Percentiles rank a stretch among this genome's conserved stretches.
Conservation (phyloP, 2,113 vertebrate genomes). For the Python bivittatus region DNA sequence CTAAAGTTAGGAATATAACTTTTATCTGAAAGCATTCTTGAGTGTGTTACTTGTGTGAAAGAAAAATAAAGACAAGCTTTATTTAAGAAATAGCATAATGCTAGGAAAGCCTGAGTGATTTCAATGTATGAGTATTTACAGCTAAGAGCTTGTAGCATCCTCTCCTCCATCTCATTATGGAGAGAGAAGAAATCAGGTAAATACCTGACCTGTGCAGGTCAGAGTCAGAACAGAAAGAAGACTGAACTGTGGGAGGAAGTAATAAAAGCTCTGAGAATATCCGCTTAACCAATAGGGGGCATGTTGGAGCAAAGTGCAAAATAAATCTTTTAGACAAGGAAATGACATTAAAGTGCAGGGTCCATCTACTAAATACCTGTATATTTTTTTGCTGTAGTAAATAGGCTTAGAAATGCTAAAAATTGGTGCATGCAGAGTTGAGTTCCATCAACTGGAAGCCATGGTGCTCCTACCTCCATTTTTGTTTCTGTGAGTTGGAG, state of each 20-base stretch:
- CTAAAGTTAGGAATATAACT: neutral
- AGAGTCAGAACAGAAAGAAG: neutral
- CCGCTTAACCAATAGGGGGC: neutral
- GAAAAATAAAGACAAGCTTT: neutral
- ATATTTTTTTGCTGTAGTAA: neutral
- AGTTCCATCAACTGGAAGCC: neutral
- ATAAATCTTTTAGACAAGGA: neutral
- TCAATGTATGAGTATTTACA: neutral
- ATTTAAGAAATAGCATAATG: neutral
- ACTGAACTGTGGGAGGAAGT: neutral
- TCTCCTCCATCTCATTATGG: neutral
- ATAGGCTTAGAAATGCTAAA: neutral
- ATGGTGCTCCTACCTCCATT: neutral
- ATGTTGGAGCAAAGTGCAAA: neutral
- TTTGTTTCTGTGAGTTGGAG: neutral
- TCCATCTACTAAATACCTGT: neutral
- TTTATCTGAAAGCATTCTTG: neutral
- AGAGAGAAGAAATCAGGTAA: neutral
- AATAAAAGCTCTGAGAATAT: neutral
- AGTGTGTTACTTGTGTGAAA: neutral
- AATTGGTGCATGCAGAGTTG: neutral
- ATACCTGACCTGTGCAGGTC: neutral
- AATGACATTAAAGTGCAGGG: neutral
- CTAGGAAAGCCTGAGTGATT: neutral
- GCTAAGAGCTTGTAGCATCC: neutral